phyloP scores from a whole-genome alignment of 1,140 invertebrate genomes.

The Drosophila orena region DNA sequence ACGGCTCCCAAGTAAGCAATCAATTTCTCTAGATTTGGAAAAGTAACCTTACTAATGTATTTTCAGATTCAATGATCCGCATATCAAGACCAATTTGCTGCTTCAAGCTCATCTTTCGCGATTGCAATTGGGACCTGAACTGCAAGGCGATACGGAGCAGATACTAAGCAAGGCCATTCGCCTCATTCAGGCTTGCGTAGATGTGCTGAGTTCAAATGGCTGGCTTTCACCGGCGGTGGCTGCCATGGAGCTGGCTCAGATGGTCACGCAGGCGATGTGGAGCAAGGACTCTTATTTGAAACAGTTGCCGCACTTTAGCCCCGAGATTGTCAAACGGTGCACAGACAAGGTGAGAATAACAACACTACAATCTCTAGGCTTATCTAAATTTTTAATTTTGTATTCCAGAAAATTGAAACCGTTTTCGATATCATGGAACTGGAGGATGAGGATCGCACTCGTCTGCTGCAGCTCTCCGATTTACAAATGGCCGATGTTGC shows the following conservation, averaged over 20 bases:
- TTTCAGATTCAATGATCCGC: slow-evolving; percentile 96
- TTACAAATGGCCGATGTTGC: slow-evolving; percentile 98
- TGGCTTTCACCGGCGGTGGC: slow-evolving; percentile 99
- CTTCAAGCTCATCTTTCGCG: slow-evolving; percentile 98
- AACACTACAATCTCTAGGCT: rapidly evolving
- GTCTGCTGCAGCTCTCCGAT: slow-evolving; percentile 93
- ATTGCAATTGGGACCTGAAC: slow-evolving; percentile 96
- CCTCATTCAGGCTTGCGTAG: slow-evolving; percentile 99
- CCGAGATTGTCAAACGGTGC: slow-evolving; percentile 96
- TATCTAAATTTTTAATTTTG: slow-evolving; percentile 4
- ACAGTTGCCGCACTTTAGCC: slow-evolving; percentile 97
- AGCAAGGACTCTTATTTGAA: slow-evolving; percentile 98
- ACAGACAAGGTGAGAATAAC: slow-evolving; percentile 88
- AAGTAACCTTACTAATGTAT: background rate
- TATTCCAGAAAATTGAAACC: slow-evolving; percentile 92
- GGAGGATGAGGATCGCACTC: slow-evolving; percentile 96
- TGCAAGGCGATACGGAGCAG: slow-evolving; percentile 98
- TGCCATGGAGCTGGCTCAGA: slow-evolving; percentile 99
- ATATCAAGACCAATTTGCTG: slow-evolving; percentile 98
- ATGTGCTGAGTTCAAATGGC: slow-evolving; percentile 98
- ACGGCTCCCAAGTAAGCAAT: slow-evolving; percentile 86
- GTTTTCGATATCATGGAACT: slow-evolving; percentile 99
- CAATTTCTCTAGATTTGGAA: background rate
- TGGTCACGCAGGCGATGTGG: slow-evolving; percentile 99
- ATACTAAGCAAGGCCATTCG: slow-evolving; percentile 95